These are phyloP conservation scores for Caenorhabditis sinica DNA, from an alignment of 2,888 invertebrate genomes.

Conservation along the genomic window DNA sequence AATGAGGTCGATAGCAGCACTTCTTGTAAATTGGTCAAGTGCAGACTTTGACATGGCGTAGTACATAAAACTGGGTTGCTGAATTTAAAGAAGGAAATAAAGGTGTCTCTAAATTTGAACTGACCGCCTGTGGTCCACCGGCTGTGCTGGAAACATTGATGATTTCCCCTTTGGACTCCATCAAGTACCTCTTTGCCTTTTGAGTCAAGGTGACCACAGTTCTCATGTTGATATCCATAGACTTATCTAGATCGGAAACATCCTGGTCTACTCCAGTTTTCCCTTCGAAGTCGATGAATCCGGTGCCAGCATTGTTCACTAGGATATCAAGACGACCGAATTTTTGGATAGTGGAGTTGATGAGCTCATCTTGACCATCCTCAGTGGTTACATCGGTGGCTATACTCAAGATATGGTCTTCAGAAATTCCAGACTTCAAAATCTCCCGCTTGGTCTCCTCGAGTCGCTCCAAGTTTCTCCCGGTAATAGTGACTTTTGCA, in stretches of 20 bases:
- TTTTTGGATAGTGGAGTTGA: slow-evolving; percentile 36
- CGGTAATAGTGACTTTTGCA: not conserved
- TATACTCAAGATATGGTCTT: slow-evolving; percentile 22
- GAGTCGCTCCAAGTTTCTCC: not conserved
- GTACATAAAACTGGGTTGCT: slow-evolving; percentile 30
- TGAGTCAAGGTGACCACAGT: slow-evolving; percentile 32
- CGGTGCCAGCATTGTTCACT: too few species aligned
- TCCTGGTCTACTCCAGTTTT: not conserved
- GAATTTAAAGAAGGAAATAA: not conserved
- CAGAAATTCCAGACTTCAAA: slow-evolving; percentile 3
- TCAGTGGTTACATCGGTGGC: slow-evolving; percentile 44
- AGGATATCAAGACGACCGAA: slow-evolving; percentile 20
- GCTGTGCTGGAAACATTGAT: slow-evolving; percentile 53
- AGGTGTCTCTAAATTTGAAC: too few species aligned
- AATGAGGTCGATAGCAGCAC: slow-evolving; percentile 38
- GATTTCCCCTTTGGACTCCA: slow-evolving; percentile 34
- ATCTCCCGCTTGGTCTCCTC: slow-evolving; percentile 35
- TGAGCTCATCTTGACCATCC: slow-evolving; percentile 43
- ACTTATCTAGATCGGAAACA: slow-evolving; percentile 20
- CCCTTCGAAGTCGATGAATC: not conserved
- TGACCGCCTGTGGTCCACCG: slow-evolving; percentile 47
- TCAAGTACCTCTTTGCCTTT: slow-evolving; percentile 39
- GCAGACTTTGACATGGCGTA: too few species aligned
- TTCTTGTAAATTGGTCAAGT: slow-evolving; percentile 44
- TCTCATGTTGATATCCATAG: slow-evolving; percentile 25